Percentiles rank a stretch among this genome's conserved stretches.
phyloP scores from a whole-genome alignment of 2,797 vertebrate species.

The Hylomyscus alleni region DNA sequence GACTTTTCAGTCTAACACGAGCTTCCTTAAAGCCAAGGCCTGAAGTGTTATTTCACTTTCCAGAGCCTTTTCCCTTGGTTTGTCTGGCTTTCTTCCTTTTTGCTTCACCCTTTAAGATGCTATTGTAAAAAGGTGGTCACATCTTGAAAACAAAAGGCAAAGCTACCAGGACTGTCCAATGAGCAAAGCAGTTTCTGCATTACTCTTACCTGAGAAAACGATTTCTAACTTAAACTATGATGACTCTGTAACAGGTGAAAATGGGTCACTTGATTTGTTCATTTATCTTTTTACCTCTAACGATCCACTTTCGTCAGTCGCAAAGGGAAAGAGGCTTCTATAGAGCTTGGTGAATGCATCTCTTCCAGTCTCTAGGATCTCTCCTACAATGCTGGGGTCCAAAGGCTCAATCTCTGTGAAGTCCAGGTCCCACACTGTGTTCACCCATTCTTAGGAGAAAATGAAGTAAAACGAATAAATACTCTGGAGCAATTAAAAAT shows the following conservation, averaged over 20 bases:
- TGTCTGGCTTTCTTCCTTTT: neutral
- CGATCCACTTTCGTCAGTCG: constrained; percentile 76
- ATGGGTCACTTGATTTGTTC: neutral
- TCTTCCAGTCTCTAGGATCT: constrained; percentile 86
- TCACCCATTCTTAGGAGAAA: constrained; percentile 92
- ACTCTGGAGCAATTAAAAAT: neutral
- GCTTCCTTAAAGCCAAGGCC: neutral
- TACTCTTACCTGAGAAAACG: neutral
- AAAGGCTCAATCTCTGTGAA: constrained; percentile 92
- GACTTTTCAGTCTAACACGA: neutral
- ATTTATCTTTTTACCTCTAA: constrained; percentile 75
- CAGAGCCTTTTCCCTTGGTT: neutral
- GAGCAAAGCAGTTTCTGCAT: neutral
- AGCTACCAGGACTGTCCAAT: neutral
- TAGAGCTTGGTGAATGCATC: constrained; percentile 90
- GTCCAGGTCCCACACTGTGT: constrained; percentile 93
- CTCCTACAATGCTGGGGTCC: constrained; percentile 88
- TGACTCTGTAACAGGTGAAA: neutral
- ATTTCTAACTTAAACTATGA: neutral
- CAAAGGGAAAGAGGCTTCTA: constrained; percentile 87
- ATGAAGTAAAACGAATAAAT: constrained; percentile 26
- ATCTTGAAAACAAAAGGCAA: neutral
- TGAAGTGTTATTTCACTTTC: neutral
- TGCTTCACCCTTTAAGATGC: constrained; percentile 28
- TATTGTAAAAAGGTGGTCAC: neutral